Base-by-base conservation (phyloP, 2,797 vertebrate genomes). In the Sebastes cheni region DNA sequence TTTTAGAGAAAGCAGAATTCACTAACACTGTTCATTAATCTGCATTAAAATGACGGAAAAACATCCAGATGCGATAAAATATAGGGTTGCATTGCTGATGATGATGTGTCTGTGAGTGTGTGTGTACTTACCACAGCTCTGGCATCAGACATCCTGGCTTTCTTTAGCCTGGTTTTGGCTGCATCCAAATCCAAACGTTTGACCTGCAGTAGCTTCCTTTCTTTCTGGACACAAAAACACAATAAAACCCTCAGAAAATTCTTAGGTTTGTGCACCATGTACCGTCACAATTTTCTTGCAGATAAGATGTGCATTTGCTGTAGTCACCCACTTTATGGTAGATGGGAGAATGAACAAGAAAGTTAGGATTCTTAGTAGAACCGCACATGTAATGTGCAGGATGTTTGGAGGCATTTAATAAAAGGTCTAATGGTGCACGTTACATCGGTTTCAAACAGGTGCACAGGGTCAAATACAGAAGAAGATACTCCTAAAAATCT, bases 161-260 rank as follows among this genome's bases (percentile, higher is more conserved):
- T 99, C 96, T 98, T 99, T 89, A 99, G 91, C 83, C 97, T 96
- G 32, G 99, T 98, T 95, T 99, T 99, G 67, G 98, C 98, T 36
- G 99, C 99, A 91, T 99, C 99, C 93, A 99, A 95, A 92, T 99
- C 99, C 94, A 99, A 86, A 54, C 99, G 97, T 91, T 99, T 99
- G 86, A 98, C 98, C 87, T 99, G 97, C 86, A 99, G 95, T 18
- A 99, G 93, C 92, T 99, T 99, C 62, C 97, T 95, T 91, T 99
- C 99, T 97, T 98, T 99, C 99, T 99, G 91, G 69, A 96, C 87
- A 83, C 22, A 88, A 59, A 42, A 81, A 27, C 4, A 78, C 1
- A 77, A 78, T 0, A 34, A 72, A 75, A 18, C 39, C 4, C 13
- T 75, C 8, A 50, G 27, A 75, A 59, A 82, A 52, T 0, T n/a